phyloP scores from a whole-genome alignment of 2,888 invertebrate species.

The Rambutsinella grinnellia region DNA sequence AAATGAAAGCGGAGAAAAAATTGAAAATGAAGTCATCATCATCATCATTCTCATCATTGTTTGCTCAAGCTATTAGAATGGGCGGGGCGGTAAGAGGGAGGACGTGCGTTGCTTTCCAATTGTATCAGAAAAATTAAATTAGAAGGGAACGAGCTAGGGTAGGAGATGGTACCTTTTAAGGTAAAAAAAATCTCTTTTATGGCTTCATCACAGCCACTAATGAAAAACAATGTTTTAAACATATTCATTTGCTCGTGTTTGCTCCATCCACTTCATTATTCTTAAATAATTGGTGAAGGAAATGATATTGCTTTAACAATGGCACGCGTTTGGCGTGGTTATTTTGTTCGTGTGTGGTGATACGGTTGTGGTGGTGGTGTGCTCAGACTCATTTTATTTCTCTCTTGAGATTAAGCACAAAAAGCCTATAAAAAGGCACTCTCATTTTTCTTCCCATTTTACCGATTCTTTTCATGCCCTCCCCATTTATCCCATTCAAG shows the following conservation, averaged over 20 bases:
- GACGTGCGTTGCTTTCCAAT: too few relatives aligned
- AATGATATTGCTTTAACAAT: background rate
- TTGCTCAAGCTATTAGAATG: background rate
- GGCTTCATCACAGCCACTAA: too few relatives aligned
- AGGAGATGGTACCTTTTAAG: too few relatives aligned
- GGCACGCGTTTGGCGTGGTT: too few relatives aligned
- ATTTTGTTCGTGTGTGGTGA: background rate
- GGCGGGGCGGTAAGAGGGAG: constrained; percentile 32
- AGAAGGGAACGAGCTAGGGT: too few relatives aligned
- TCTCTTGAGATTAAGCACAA: constrained; percentile 24
- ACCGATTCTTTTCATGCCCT: constrained; percentile 28
- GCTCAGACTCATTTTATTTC: constrained; percentile 34
- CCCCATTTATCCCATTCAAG: background rate
- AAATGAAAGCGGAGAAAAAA: background rate
- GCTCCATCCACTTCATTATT: too few relatives aligned
- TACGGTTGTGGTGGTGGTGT: constrained; percentile 14
- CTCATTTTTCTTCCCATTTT: constrained; percentile 24
- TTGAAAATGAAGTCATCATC: constrained; percentile 27
- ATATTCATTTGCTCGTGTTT: too few relatives aligned
- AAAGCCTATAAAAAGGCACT: constrained; percentile 10
- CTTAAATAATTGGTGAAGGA: too few relatives aligned
- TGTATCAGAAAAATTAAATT: too few relatives aligned
- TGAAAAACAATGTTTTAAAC: too few relatives aligned
- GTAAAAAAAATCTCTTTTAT: too few relatives aligned
- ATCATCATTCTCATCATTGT: background rate